These are phyloP conservation scores for Gasterosteus nipponicus DNA, from an alignment of 2,113 vertebrate genomes.

Conservation along the genomic window DNA sequence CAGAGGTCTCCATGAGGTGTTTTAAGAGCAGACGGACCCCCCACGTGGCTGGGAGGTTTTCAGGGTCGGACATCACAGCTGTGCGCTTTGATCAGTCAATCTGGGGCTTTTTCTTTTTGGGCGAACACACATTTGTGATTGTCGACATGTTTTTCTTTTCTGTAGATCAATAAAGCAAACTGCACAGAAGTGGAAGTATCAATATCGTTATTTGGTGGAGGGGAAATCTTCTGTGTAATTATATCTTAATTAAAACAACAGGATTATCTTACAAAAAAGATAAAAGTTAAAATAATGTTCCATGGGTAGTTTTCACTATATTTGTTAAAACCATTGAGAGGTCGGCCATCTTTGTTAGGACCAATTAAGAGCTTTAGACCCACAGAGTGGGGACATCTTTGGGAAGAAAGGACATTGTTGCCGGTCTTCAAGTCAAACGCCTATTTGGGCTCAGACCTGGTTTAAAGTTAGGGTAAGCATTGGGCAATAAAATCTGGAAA, in stretches of 20 bases:
- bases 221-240: neutral
- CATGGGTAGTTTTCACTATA: neutral
- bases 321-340: neutral
- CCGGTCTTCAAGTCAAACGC: neutral
- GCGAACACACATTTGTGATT: neutral
- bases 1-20: conserved; percentile 8
- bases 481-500: neutral
- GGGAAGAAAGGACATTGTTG: neutral
- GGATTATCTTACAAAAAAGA: neutral
- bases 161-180: neutral
- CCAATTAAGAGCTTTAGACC: neutral
- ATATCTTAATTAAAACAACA: neutral
- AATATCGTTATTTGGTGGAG: neutral
- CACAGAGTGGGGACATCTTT: neutral
- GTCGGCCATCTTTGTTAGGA: neutral
- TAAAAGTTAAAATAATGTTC: neutral
- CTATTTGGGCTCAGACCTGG: neutral
- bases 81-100: conserved; percentile 17
- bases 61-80: conserved; percentile 16
- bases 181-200: neutral
- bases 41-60: conserved; percentile 5
- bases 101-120: neutral
- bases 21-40: conserved; percentile 10
- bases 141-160: neutral
- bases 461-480: neutral